phyloP scores from a whole-genome alignment of 1,140 invertebrate species.

The Rhyzopertha dominica region DNA sequence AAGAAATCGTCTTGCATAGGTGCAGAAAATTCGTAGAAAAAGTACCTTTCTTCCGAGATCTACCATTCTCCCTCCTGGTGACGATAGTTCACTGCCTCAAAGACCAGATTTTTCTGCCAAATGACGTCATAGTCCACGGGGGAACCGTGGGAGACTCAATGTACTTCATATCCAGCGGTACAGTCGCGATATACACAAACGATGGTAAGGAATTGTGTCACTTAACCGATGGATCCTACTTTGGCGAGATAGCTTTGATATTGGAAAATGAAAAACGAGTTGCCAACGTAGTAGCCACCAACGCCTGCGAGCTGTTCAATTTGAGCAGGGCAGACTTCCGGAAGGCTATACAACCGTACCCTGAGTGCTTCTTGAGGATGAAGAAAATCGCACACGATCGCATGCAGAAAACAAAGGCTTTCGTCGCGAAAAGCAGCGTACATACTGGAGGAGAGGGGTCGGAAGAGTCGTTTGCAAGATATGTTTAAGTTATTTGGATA shows the following conservation, averaged over 20 bases:
- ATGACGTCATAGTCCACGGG: conserved; percentile 48
- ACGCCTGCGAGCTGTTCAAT: conserved; percentile 51
- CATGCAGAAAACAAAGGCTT: conserved; percentile 33
- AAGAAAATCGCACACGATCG: conserved; percentile 22
- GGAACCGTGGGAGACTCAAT: conserved; percentile 52
- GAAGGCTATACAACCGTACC: conserved; percentile 20
- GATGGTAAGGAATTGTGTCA: conserved; percentile 51
- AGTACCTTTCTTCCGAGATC: conserved; percentile 24
- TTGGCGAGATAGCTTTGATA: conserved; percentile 42
- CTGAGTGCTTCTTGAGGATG: conserved; percentile 21
- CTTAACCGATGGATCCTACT: conserved; percentile 28
- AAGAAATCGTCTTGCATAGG: conserved; percentile 19
- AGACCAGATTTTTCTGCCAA: conserved; percentile 27
- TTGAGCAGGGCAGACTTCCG: conserved; percentile 47
- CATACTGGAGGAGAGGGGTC: no score
- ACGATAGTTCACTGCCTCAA: conserved; percentile 23
- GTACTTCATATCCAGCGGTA: conserved; percentile 54
- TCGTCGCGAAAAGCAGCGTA: no score
- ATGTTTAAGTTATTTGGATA: no score
- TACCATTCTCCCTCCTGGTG: conserved; percentile 22
- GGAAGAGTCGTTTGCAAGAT: no score
- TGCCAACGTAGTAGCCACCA: conserved; percentile 50
- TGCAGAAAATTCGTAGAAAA: conserved; percentile 24
- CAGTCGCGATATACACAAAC: conserved; percentile 51
- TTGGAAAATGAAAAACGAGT: conserved; percentile 48